Evolutionary conservation across 2,888 invertebrate genomes (phyloP).

Genomic region (Ennomos quercinarius): DNA sequence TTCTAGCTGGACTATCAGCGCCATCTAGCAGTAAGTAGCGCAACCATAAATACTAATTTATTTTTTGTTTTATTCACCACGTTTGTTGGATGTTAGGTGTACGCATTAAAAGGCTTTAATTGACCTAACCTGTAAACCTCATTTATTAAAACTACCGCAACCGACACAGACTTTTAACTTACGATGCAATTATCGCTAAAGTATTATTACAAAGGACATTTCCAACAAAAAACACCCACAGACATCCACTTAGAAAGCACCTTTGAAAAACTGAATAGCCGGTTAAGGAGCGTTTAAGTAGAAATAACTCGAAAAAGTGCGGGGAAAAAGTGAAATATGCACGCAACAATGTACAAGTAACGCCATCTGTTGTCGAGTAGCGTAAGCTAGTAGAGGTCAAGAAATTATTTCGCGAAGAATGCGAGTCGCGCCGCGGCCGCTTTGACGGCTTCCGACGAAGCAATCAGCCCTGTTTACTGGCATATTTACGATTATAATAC

Average conservation of each 20-base stretch:
- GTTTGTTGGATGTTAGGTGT: conserved; percentile 9
- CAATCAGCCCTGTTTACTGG: conserved; percentile 83
- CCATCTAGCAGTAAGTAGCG: conserved; percentile 57
- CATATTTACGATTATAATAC: conserved; percentile 85
- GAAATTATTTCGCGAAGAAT: conserved; percentile 75
- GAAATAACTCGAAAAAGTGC: conserved; percentile 72
- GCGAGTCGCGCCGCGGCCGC: conserved; percentile 72
- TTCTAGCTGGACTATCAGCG: conserved; percentile 38
- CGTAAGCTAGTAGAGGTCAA: conserved; percentile 73
- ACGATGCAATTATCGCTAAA: conserved; percentile 74
- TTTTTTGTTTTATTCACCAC: conserved; percentile 12
- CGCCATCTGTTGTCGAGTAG: conserved; percentile 82
- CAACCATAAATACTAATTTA: conserved; percentile 27
- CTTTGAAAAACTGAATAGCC: conserved; percentile 82
- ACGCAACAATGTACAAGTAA: conserved; percentile 71
- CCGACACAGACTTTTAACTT: conserved; percentile 69
- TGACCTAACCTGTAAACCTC: conserved; percentile 55
- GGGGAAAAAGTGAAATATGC: conserved; percentile 70
- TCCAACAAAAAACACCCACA: conserved; percentile 66
- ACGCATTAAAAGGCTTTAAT: conserved; percentile 28
- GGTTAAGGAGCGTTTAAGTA: conserved; percentile 78
- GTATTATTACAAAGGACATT: conserved; percentile 76
- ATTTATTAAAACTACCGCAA: conserved; percentile 68
- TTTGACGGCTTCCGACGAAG: conserved; percentile 84
- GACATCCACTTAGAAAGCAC: conserved; percentile 78